Base-by-base conservation (phyloP, 2,113 vertebrate species). In the Triplophysa siluroides region DNA sequence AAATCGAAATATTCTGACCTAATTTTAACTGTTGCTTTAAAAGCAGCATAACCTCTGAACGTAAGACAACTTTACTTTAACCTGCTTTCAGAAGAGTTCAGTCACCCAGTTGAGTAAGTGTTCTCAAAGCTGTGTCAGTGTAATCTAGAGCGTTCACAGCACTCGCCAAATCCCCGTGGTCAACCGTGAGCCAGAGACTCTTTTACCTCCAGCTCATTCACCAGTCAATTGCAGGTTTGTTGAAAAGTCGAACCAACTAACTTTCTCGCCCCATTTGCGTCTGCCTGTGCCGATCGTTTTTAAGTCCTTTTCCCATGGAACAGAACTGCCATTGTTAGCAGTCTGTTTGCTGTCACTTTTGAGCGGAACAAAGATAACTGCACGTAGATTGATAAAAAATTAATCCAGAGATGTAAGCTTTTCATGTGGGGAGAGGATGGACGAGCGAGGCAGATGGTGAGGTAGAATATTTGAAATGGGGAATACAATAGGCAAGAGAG, bases 351-450 rank as follows among this genome's bases (percentile, higher is more conserved):
- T 85, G 90, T 91, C 90, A 86, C 88, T 90, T 91, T 84, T 88
- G 33, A 63, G 75, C 67, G 85, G 91, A 93, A 92, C 91, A 92
- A 93, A 93, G 92, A 91, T 90, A 91, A 89, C 89, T 85, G 88
- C 89, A 68, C 83, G 78, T 87, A 81, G 89, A 90, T 91, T 93
- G 91, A 93, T 92, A 89, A 91, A 93, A 91, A 88, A 90, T 91
- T 91, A 82, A 92, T 92, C 87, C 84, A 81, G 85, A 90, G 89
- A 88, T 89, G 80, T 87, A 24, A 66, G 73, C 91, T 91, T 92
- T 86, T 92, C 83, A 91, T 92, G 90, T 92, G 90, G 82, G 86
- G 81, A 80, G 23, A 83, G 88, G 88, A 88, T 88, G 88, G 87
- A 90, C 83, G 87, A 88, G 82, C 86, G 83, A 91, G 87, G 88